Base-by-base conservation (phyloP, 2,797 vertebrate genomes). In the Pygocentrus nattereri region DNA sequence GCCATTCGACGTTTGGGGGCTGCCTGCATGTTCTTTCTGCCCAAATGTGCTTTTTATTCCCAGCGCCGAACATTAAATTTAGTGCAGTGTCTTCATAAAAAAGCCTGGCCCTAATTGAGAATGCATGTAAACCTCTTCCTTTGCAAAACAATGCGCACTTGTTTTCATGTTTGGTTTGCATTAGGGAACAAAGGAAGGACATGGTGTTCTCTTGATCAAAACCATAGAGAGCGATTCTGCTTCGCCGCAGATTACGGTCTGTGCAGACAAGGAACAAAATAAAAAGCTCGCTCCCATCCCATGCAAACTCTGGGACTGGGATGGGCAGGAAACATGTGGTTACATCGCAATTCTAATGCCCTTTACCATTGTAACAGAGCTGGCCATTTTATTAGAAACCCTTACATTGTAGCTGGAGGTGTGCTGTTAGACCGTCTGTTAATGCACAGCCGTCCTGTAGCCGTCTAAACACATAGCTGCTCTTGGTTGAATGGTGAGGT, bases 141-240 rank as follows among this genome's bases (percentile, higher is more conserved):
- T 70, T 79, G 30, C 49, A 41, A 74, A 80, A 87, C 84, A 85
- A 87, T 85, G 62, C 72, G 34, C 76, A 80, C 79, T 87, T 87
- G 84, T 82, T 75, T 87, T 80, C 65, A 5, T 87, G 84, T 85
- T 87, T 87, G 86, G 81, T 85, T 85, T 82, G 78, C 59, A 79
- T 85, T 87, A 87, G 59, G 68, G 86, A 87, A 87, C 86, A 87
- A 87, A 85, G 81, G 58, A 81, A 87, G 84, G 82, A 84, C 84
- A 85, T 77, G 82, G 56, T 50, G 73, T 80, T 77, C 73, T 82
- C 68, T 54, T 85, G 79, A 87, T 76, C 68, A 11, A 84, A 85
- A 87, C 84, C 86, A 85, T 85, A 11, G 18, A 76, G 80, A 82
- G 70, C 50, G 49, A 85, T 70, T 78, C 47, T 61, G 70, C 76